A percentile compares a stretch with the other conserved stretches of the same genome.
These are phyloP conservation scores for Chloromyia formosa DNA, from an alignment of 2,888 invertebrate genomes.

Conservation along the genomic window DNA sequence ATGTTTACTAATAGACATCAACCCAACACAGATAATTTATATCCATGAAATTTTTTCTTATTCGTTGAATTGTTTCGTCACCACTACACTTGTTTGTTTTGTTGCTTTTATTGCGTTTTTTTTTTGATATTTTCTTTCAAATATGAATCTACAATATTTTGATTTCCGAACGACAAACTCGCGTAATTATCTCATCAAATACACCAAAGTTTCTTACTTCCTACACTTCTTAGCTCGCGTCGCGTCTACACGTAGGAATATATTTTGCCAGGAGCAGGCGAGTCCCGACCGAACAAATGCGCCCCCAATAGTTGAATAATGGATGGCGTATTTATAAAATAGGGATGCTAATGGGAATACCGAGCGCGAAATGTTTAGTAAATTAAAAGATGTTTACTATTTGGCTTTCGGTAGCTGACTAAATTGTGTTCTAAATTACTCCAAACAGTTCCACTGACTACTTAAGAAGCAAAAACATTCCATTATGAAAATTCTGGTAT, in stretches of 20 bases:
- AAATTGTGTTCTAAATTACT: constrained; percentile 42
- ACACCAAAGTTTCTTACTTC: no score
- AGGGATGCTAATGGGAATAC: constrained; percentile 34
- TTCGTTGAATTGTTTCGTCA: constrained; percentile 5
- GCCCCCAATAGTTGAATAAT: neutral
- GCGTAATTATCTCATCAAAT: no score
- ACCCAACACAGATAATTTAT: constrained; percentile 29
- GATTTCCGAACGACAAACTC: no score
- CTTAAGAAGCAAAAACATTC: constrained; percentile 42
- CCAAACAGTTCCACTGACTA: constrained; percentile 42
- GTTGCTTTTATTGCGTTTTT: constrained; percentile 17
- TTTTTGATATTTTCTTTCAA: neutral
- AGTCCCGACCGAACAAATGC: neutral
- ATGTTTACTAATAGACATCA: constrained; percentile 48
- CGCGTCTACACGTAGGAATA: no score
- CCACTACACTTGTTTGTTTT: neutral
- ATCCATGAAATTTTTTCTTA: constrained; percentile 36
- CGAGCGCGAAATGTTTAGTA: constrained; percentile 39
- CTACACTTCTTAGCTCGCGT: no score
- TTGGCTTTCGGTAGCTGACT: constrained; percentile 51
- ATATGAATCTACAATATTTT: neutral
- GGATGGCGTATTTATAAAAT: constrained; percentile 28
- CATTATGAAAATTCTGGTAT: constrained; percentile 33
- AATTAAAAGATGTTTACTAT: constrained; percentile 50
- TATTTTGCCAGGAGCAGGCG: neutral